Conservation (phyloP, 2,888 invertebrate species). For the Timandra comae region DNA sequence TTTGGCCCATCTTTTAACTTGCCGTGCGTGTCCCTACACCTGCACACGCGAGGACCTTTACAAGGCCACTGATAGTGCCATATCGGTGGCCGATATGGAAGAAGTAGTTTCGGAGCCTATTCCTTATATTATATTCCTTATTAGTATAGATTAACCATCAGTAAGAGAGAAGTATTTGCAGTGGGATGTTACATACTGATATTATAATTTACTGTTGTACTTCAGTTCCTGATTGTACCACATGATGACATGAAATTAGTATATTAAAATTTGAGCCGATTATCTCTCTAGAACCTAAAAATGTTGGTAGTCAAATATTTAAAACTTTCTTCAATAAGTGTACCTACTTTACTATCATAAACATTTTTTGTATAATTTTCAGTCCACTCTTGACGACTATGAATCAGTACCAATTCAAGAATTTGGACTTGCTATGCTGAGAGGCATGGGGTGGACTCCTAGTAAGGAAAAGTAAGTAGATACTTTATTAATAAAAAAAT, state of each 20-base stretch:
- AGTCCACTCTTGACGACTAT: constrained; percentile 82
- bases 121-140: neutral
- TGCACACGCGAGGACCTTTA: too few relatives aligned
- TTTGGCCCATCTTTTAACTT: too few relatives aligned
- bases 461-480: constrained; percentile 69
- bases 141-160: neutral
- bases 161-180: neutral
- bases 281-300: neutral
- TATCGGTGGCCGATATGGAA: too few relatives aligned
- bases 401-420: constrained; percentile 83
- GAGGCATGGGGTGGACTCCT: constrained; percentile 96
- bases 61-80: too few relatives aligned
- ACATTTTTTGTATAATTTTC: constrained; percentile 35
- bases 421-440: constrained; percentile 94
- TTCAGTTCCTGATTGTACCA: neutral
- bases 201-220: neutral
- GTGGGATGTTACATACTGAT: neutral
- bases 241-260: neutral
- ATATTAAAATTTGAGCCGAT: neutral
- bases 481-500: too few relatives aligned
- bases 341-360: too few relatives aligned
- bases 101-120: neutral
- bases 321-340: too few relatives aligned
- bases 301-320: neutral
- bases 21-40: too few relatives aligned